phyloP scores from a whole-genome alignment of 1,140 invertebrate genomes.

The Lepidurus couesii region DNA sequence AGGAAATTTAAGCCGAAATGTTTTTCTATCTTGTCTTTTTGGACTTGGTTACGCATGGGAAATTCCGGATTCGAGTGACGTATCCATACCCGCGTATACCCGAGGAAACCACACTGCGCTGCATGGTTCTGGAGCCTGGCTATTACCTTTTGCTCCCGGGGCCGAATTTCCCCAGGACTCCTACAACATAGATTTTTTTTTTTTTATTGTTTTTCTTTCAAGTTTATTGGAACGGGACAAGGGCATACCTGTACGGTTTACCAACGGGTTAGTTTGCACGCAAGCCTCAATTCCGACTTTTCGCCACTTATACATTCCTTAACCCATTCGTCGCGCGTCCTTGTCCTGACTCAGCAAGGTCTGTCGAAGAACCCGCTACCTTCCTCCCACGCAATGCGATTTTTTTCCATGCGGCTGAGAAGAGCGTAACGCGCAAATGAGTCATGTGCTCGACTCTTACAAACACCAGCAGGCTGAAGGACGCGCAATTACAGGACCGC shows the following conservation, averaged over 20 bases:
- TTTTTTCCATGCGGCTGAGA: background rate
- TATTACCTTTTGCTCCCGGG: background rate
- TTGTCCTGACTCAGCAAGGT: conserved; percentile 18
- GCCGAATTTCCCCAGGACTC: background rate
- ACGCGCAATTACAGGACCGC: background rate
- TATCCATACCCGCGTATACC: background rate
- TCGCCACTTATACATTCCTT: background rate
- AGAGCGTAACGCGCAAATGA: background rate
- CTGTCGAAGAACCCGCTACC: conserved; percentile 1
- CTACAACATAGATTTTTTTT: background rate
- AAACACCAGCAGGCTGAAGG: no score
- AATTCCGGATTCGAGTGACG: background rate
- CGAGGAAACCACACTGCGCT: background rate
- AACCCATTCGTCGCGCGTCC: background rate
- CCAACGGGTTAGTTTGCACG: background rate
- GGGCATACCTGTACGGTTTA: background rate
- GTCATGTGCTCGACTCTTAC: background rate
- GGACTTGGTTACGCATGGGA: background rate
- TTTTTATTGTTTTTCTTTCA: background rate
- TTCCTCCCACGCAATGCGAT: background rate
- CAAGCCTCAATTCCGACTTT: background rate
- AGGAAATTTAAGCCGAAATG: background rate
- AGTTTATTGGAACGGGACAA: background rate
- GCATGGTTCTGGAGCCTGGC: background rate
- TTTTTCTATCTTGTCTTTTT: background rate